phyloP scores from a whole-genome alignment of 2,113 vertebrate species.

The Gyps fulvus region DNA sequence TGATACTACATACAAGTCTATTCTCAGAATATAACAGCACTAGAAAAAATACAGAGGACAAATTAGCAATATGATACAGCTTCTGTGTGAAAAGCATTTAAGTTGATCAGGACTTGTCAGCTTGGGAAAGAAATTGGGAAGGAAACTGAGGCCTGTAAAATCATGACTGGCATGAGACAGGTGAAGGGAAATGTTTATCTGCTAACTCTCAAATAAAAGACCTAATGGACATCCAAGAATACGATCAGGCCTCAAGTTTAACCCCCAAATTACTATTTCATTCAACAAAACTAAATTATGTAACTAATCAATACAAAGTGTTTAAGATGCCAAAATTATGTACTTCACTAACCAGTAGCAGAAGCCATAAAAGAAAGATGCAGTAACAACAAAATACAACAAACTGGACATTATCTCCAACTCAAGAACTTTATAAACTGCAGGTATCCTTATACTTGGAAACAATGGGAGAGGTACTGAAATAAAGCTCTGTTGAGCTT shows the following conservation, averaged over 20 bases:
- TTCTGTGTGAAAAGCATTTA: background rate
- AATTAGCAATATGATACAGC: background rate
- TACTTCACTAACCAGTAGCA: background rate
- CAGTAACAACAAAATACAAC: background rate
- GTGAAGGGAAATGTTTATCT: background rate
- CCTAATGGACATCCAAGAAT: background rate
- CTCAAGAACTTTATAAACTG: background rate
- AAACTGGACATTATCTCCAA: background rate
- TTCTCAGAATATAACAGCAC: background rate
- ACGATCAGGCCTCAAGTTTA: background rate
- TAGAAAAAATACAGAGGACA: background rate
- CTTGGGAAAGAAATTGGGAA: background rate
- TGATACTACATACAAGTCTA: background rate
- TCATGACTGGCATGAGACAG: background rate
- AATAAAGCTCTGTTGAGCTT: background rate
- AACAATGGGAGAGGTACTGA: background rate
- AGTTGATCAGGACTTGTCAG: background rate
- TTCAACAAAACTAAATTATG: background rate
- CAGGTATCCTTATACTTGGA: background rate
- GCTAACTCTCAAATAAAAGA: background rate
- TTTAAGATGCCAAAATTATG: background rate
- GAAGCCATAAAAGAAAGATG: background rate
- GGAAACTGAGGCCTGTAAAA: background rate
- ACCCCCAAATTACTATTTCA: background rate
- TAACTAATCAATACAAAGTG: background rate